Percentiles rank a stretch among this genome's conserved stretches.
Evolutionary conservation across 1,140 invertebrate species (phyloP).

Genomic region (Heliconius hewitsoni): DNA sequence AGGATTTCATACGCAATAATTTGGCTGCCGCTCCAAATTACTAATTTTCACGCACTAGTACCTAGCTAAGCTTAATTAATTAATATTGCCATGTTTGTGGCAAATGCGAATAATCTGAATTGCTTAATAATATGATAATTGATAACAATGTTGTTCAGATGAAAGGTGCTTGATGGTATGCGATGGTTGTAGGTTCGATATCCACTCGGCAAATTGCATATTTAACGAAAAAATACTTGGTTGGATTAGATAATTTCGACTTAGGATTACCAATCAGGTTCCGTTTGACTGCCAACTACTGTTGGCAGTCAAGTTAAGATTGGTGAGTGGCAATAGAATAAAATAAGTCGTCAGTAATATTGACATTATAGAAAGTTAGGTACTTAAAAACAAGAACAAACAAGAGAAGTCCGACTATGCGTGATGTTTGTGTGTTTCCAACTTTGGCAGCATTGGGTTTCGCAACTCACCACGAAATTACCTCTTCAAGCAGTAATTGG

Average conservation of each 20-base stretch:
- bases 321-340: too few species aligned
- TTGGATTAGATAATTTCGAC: neutral
- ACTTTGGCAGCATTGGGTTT: too few species aligned
- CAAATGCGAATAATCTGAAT: neutral
- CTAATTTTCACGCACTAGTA: conserved; percentile 4
- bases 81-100: conserved; percentile 11
- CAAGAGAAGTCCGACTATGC: too few species aligned
- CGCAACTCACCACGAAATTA: too few species aligned
- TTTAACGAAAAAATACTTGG: neutral
- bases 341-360: too few species aligned
- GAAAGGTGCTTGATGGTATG: neutral
- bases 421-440: too few species aligned
- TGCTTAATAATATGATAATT: conserved; percentile 6
- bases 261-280: too few species aligned
- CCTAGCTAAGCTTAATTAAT: conserved; percentile 9
- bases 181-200: neutral
- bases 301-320: too few species aligned
- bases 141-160: neutral
- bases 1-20: neutral
- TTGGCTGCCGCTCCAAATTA: neutral
- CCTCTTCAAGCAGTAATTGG: too few species aligned
- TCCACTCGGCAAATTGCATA: neutral
- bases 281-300: too few species aligned
- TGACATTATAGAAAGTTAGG: too few species aligned
- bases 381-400: too few species aligned